Base-by-base conservation (phyloP, 2,113 vertebrate genomes). In the Solea senegalensis region DNA sequence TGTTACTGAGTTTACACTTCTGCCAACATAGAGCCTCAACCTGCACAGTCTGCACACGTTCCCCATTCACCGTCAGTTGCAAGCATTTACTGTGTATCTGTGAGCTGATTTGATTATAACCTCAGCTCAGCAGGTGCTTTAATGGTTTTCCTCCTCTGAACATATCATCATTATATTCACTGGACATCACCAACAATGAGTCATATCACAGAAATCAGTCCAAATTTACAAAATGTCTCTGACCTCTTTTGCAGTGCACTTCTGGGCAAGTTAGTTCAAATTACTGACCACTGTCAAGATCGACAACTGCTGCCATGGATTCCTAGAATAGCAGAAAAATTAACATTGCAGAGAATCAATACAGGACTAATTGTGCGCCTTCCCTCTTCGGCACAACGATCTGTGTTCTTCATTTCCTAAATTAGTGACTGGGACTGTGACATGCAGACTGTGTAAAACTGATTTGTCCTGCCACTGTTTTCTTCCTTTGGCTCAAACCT, bases 261-360 rank as follows among this genome's bases (percentile, higher is more conserved):
- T 57, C 15, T 51, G 9, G 16, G 40, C 27, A 49, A 16, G 34
- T 26, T 9, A 39, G 41, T 49, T 49, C 39, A 72, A 16, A 27
- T n/a, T 50, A 53, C 15, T 16, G 8, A 49, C 5, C 15, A 16
- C 21, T 14, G 49, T 34, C 40, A 59, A 65, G 28, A 63, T 10
- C 48, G 50, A 4, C 49, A 48, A 28, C 4, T 41, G 15, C 46
- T 34, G 48, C 59, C n/a, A 48, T n/a, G 43, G 71, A 68, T 72
- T 78, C 68, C 48, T 53, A 65, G 67, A 82, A 72, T 54, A 69
- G 49, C 59, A 69, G 65, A 12, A 0, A 63, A 53, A 78, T 62
- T 75, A 75, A 68, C 56, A 28, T 72, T 16, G 55, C 64, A 68
- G 8, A 41, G 28, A 84, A 83, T 76, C 87, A 76, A 69, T 80